Evolutionary conservation across 2,888 invertebrate genomes (phyloP).

Genomic region (Zelleria hepariella): DNA sequence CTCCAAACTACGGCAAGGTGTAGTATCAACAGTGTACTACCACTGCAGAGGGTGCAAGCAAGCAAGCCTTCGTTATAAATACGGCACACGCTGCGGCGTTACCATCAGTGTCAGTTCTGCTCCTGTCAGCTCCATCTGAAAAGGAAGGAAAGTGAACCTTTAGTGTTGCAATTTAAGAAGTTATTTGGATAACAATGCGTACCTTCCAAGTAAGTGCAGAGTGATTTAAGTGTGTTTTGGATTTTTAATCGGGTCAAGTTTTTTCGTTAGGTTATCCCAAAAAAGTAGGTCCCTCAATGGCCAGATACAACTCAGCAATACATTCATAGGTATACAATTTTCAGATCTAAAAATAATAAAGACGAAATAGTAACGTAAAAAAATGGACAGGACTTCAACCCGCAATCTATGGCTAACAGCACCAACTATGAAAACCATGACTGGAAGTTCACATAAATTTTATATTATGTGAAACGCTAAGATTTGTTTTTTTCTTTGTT

Average conservation of each 20-base stretch:
- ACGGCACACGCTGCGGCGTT: constrained; percentile 26
- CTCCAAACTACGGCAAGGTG: neutral
- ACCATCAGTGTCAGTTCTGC: constrained; percentile 58
- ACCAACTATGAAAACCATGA: no score
- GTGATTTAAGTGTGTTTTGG: neutral
- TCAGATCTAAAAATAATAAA: no score
- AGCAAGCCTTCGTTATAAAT: constrained; percentile 48
- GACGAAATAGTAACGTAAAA: no score
- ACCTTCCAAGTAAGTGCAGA: constrained; percentile 55
- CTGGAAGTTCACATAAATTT: no score
- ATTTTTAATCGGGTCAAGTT: neutral
- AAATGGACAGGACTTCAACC: no score
- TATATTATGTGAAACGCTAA: no score
- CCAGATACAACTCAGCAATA: no score
- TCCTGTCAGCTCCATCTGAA: constrained; percentile 61
- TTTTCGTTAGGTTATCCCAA: no score
- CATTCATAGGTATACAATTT: no score
- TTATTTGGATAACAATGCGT: constrained; percentile 40
- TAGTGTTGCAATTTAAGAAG: constrained; percentile 14
- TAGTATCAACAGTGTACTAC: neutral
- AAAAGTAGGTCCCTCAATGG: no score
- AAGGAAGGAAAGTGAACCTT: constrained; percentile 62
- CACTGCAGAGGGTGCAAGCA: neutral
- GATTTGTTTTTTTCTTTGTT: neutral
- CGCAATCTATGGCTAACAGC: no score